Evolutionary conservation across 2,888 invertebrate genomes (phyloP).

Genomic region (Calephelis perditalis): DNA sequence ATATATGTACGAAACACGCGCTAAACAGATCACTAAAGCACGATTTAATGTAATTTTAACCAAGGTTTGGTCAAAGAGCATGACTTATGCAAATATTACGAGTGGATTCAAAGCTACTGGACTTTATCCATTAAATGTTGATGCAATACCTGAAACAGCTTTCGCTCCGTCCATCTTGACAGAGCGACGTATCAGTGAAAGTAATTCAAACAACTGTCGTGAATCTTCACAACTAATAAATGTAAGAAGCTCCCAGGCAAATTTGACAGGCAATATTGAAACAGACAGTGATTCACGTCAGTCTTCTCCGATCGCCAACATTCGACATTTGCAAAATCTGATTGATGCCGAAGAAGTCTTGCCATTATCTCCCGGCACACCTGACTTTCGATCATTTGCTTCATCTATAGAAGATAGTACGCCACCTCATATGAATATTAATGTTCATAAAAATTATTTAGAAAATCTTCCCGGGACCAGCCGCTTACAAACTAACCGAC

Average conservation of each 20-base stretch:
- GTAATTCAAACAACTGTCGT: conserved; percentile 20
- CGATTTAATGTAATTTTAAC: conserved; percentile 25
- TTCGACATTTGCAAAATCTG: no score
- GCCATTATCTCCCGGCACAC: no score
- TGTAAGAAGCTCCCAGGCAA: conserved; percentile 9
- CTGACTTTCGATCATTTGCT: background rate
- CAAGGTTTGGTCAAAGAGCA: conserved; percentile 21
- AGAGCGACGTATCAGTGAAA: conserved; percentile 18
- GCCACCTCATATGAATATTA: background rate
- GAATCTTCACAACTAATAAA: conserved; percentile 18
- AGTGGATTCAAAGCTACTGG: no score
- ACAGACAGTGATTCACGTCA: conserved; percentile 14
- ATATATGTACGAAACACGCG: conserved; percentile 21
- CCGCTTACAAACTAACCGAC: no score
- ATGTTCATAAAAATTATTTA: background rate
- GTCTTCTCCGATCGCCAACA: background rate
- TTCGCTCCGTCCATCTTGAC: no score
- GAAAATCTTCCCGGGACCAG: no score
- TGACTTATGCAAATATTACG: background rate
- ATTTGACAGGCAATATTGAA: conserved; percentile 15
- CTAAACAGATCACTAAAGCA: conserved; percentile 25
- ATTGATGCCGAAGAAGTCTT: no score
- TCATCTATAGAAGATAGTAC: conserved; percentile 1
- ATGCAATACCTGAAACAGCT: no score
- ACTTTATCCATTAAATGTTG: no score